Evolutionary conservation across 1,140 invertebrate species (phyloP).

Genomic region (Caenorhabditis remanei): DNA sequence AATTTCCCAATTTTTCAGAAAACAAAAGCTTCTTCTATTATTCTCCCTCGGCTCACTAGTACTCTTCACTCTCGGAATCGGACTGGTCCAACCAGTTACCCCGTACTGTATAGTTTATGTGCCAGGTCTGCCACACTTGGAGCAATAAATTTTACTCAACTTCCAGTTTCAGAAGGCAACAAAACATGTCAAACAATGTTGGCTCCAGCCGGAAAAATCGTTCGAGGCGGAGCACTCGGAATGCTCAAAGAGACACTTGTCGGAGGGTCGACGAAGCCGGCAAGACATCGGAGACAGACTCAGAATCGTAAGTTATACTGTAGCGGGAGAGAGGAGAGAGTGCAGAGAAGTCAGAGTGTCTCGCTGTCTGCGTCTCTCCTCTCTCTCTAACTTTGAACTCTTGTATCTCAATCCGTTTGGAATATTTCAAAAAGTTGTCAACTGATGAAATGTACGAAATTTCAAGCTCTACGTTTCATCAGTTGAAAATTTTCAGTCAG

Average conservation of each 20-base stretch:
- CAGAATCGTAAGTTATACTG: slow-evolving; percentile 62
- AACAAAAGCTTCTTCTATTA: slow-evolving; percentile 86
- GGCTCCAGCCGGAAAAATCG: slow-evolving; percentile 72
- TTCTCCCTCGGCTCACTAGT: slow-evolving; percentile 93
- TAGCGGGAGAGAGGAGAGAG: no score
- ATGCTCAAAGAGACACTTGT: slow-evolving; percentile 71
- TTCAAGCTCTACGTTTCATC: no score
- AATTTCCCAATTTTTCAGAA: slow-evolving; percentile 12
- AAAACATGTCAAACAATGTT: slow-evolving; percentile 68
- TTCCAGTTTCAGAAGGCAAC: slow-evolving; percentile 54
- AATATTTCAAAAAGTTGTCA: no score
- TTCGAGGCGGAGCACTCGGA: slow-evolving; percentile 74
- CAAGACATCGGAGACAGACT: slow-evolving; percentile 69
- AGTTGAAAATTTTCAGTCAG: no score
- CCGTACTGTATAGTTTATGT: slow-evolving; percentile 88
- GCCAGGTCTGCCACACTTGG: slow-evolving; percentile 79
- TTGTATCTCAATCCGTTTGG: no score
- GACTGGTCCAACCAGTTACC: slow-evolving; percentile 92
- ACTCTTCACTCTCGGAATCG: slow-evolving; percentile 92
- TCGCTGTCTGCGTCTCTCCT: no score
- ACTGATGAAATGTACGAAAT: no score
- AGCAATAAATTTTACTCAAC: not conserved
- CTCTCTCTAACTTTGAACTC: no score
- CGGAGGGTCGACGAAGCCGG: slow-evolving; percentile 68
- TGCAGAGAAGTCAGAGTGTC: no score